A percentile compares a stretch with the other conserved stretches of the same genome.
These are phyloP conservation scores for Perdita meconis DNA, from an alignment of 2,888 invertebrate genomes.

Conservation along the genomic window DNA sequence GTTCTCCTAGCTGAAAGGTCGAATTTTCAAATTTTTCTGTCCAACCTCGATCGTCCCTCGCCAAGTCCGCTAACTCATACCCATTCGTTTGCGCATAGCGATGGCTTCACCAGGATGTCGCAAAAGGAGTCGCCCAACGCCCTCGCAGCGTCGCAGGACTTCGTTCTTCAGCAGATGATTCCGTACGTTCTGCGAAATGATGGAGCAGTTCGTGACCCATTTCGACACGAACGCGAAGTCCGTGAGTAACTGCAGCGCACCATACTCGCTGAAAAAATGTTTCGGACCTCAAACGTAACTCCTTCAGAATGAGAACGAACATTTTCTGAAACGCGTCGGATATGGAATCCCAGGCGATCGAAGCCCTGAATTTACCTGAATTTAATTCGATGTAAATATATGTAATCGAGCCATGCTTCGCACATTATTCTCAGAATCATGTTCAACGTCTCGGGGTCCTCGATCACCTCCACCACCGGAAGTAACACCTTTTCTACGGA, in stretches of 20 bases:
- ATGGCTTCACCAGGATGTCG: conserved; percentile 94
- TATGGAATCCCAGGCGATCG: background rate
- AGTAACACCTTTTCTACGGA: conserved; percentile 89
- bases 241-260: conserved; percentile 91
- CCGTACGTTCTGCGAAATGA: conserved; percentile 85
- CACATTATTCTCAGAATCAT: conserved; percentile 93
- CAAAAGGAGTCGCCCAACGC: conserved; percentile 91
- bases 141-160: conserved; percentile 90
- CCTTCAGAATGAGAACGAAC: too few species aligned
- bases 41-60: background rate
- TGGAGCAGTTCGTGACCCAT: conserved; percentile 89
- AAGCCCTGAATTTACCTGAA: conserved; percentile 86
- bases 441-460: conserved; percentile 90
- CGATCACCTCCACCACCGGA: conserved; percentile 91
- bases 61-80: conserved; percentile 49
- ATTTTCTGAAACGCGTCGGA: background rate
- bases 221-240: conserved; percentile 92
- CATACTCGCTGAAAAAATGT: conserved; percentile 86
- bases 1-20: conserved; percentile 71
- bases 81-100: conserved; percentile 86
- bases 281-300: too few species aligned
- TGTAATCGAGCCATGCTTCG: conserved; percentile 95
- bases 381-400: conserved; percentile 92
- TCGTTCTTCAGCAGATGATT: conserved; percentile 85
- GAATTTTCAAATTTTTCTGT: background rate